These are phyloP conservation scores for Octodon degus DNA, from an alignment of 2,113 vertebrate genomes.

Conservation along the genomic window DNA sequence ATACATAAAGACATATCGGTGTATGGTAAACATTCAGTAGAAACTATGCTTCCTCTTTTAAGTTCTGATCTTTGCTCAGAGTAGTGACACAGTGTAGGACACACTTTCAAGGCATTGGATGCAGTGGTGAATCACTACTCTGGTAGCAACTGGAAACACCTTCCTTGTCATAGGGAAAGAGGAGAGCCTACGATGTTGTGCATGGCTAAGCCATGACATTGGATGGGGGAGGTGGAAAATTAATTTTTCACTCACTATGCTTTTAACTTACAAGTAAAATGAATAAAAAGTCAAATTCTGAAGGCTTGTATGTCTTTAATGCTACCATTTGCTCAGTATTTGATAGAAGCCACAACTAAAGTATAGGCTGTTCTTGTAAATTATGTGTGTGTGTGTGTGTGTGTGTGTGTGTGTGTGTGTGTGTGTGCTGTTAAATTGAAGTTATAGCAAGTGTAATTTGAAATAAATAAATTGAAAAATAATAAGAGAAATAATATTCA, in stretches of 20 bases:
- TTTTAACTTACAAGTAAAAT: background rate
- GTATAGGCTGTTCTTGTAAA: background rate
- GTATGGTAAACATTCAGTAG: background rate
- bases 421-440: background rate
- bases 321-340: background rate
- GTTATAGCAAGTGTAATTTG: background rate
- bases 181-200: background rate
- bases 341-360: background rate
- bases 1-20: no score
- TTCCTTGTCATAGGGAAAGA: background rate
- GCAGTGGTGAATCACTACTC: background rate
- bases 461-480: background rate
- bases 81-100: no score
- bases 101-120: background rate
- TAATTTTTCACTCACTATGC: background rate
- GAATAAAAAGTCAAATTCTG: background rate
- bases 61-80: background rate
- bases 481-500: background rate
- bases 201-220: background rate
- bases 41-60: background rate
- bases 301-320: background rate
- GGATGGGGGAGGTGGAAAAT: background rate
- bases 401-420: no score
- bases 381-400: background rate
- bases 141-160: rapidly evolving